Base-by-base conservation (phyloP, 1,140 invertebrate genomes). In the Drosophila jambulina region DNA sequence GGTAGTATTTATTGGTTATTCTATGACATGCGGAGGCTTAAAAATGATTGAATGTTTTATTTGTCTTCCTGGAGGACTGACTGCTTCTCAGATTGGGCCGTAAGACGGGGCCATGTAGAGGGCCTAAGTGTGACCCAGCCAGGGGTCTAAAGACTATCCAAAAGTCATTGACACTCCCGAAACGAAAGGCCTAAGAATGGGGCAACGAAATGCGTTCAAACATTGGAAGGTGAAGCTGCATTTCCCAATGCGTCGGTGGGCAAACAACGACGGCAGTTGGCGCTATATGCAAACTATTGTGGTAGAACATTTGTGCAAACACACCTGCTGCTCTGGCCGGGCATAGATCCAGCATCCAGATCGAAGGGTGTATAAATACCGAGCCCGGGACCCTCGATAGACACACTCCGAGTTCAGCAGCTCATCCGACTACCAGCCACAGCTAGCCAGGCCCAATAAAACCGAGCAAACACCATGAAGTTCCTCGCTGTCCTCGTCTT, bases 291-390 rank as follows among this genome's bases (percentile, higher is more conserved):
- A 70, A 19, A 67, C 53, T 56, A 40, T 27, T 17, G 19, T 21
- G 19, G 10, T 7, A 15, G 53, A 78, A 88, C 85, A 88, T 67
- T 72, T 88, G 85, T 82, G 75, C 65, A 82, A 90, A 90, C 54
- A 72, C 15, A 43, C 1, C 13, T 45, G 25, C n/a, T 43, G 23
- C 9, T n/a, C 32, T 8, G n/a, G 19, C 4, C 51, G 15, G 51
- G 13, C 12, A 13, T 6, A 27, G 46, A 25, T 27, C 23, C 46
- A 21, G 29, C 32, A 23, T 25, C 34, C 34, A 25, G 21, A n/a
- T n/a, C n/a, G 25, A 21, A 15, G n/a, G 19, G 57, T 46, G 53
- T 82, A 90, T 90, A 90, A 82, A 90, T 76, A 70, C 36, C 59
- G 48, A 23, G 45, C 13, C n/a, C 8, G 49, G 32, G 10, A 6